Conservation (phyloP, 2,888 invertebrate species). For the Pyralis farinalis region DNA sequence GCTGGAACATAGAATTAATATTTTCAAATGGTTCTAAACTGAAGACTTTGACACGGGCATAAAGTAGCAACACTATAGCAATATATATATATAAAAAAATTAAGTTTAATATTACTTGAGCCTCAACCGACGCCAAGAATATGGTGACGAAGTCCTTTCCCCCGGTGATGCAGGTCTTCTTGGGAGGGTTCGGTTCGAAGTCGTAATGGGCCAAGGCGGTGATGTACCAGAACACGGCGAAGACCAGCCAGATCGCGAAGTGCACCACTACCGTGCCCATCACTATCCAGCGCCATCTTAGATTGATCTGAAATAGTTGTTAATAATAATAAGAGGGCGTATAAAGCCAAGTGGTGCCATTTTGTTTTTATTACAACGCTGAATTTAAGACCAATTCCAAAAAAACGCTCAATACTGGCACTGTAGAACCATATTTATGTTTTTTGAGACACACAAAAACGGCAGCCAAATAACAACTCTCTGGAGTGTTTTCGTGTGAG, state of each 20-base stretch:
- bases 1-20: no score
- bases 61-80: no score
- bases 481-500: no score
- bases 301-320: conserved; percentile 53
- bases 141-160: conserved; percentile 71
- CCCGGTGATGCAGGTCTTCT: conserved; percentile 61
- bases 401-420: no score
- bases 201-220: conserved; percentile 69
- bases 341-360: no score
- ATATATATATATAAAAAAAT: no score
- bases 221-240: conserved; percentile 73
- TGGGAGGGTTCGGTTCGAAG: conserved; percentile 67
- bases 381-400: no score
- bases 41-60: no score
- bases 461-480: no score
- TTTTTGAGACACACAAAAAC: conserved; percentile 3
- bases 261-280: conserved; percentile 65
- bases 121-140: conserved; percentile 70
- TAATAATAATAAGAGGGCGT: background rate
- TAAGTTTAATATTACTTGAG: conserved; percentile 63
- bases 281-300: conserved; percentile 75
- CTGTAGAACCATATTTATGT: no score
- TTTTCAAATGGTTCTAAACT: no score
- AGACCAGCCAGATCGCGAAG: conserved; percentile 70
- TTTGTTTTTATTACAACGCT: no score